Evolutionary conservation across 2,113 vertebrate species (phyloP).

Genomic region (Mesitornis unicolor): DNA sequence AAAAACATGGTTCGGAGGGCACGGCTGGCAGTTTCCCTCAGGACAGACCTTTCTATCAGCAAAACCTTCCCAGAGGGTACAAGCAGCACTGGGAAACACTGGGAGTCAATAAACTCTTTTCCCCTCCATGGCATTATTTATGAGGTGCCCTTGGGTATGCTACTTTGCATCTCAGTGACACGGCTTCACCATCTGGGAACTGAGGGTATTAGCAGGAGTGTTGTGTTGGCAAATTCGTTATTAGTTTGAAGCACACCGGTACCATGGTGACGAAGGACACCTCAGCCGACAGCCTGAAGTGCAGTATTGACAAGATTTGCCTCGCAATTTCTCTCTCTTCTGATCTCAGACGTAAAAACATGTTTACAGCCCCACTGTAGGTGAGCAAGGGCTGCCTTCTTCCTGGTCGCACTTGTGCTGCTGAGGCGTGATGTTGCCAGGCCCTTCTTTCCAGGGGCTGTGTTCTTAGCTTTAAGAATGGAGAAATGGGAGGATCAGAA

Average conservation of each 20-base stretch:
- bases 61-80: not conserved
- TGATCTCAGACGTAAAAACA: not conserved
- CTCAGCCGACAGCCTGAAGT: not conserved
- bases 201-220: not conserved
- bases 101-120: accelerated
- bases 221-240: not conserved
- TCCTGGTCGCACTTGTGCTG: accelerated
- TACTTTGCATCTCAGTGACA: not conserved
- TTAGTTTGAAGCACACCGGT: not conserved
- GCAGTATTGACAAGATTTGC: not conserved
- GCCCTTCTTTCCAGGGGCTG: not conserved
- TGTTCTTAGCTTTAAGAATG: not conserved
- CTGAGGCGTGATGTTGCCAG: not conserved
- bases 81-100: accelerated
- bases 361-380: not conserved
- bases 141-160: not conserved
- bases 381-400: not conserved
- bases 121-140: not conserved
- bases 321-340: not conserved
- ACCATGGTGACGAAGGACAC: not conserved
- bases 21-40: not conserved
- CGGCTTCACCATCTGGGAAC: not conserved
- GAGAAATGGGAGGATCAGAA: not conserved
- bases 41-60: not conserved
- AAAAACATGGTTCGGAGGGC: too few relatives aligned